Conservation (phyloP, 2,888 invertebrate species). For the Spisula subtruncata region DNA sequence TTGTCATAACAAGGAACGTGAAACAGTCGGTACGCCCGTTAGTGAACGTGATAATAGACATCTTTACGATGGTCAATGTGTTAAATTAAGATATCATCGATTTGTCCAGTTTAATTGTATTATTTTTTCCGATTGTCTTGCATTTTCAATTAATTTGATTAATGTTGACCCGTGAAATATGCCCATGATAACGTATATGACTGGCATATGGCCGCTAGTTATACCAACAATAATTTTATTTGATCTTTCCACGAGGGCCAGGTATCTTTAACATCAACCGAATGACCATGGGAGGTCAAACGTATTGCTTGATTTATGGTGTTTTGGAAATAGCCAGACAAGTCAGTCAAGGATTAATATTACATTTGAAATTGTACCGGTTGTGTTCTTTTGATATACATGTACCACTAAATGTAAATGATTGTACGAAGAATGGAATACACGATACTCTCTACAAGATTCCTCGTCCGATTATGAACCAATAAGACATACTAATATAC, state of each 20-base stretch:
- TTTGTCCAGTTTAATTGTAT: slow-evolving; percentile 13
- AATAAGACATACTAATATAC: too few relatives aligned
- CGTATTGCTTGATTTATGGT: background rate
- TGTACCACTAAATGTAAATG: too few relatives aligned
- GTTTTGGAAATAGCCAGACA: too few relatives aligned
- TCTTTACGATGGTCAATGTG: slow-evolving; percentile 19
- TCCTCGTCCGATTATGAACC: too few relatives aligned
- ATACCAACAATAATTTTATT: background rate
- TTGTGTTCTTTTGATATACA: too few relatives aligned
- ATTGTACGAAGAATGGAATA: too few relatives aligned
- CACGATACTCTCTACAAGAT: too few relatives aligned
- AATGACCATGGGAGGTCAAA: background rate
- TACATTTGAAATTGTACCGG: too few relatives aligned
- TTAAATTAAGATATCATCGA: slow-evolving; percentile 24
- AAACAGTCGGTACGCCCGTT: slow-evolving; percentile 25
- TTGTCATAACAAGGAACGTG: background rate
- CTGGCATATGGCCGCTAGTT: slow-evolving; percentile 17
- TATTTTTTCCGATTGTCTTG: slow-evolving; percentile 16
- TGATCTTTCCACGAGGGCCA: background rate
- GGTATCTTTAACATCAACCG: background rate
- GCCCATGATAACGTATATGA: background rate
- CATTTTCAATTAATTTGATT: slow-evolving; percentile 28
- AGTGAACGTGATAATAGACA: slow-evolving; percentile 15
- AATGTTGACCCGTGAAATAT: slow-evolving; percentile 27
- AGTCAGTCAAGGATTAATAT: too few relatives aligned